Base-by-base conservation (phyloP, 2,797 vertebrate species). In the Scolopax bukidnonensis region DNA sequence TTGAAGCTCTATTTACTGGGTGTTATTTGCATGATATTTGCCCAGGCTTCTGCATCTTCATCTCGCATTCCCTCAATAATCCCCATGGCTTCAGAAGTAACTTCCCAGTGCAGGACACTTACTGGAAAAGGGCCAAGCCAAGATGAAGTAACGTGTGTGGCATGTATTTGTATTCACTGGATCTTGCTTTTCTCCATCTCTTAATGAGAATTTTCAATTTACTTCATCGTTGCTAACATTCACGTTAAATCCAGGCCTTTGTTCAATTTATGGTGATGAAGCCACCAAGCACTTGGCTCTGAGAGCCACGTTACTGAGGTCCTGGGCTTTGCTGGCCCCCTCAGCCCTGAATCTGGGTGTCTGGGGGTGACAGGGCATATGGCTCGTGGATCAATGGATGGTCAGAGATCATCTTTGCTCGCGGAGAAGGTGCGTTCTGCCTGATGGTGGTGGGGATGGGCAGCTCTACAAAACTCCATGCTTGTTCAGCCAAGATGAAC, bases 201-300 rank as follows among this genome's bases (percentile, higher is more conserved):
- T 57, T 15, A 15, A 20, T 4, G 16, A 75, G 53, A 63, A 12
- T 48, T 73, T 56, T 33, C 24, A 3, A 17, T 74, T 43, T 20
- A 20, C 70, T 84, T 81, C 0, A 17, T 23, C 10, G 2, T 50
- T 54, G 28, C 18, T 41, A 20, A 2, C 3, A 6, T 59, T 36
- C 51, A 6, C 0, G 0, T 68, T 16, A 20, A 86, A 41, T 57
- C 33, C 43, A 18, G 61, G 12, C 1, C 0, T 13, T 87, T 25
- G 13, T 78, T 24, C 53, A 12, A 5, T 74, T 74, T 12, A n/a
- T 24, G 19, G 67, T 40, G 75, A 23, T 0, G 0, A 75, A 90
- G 27, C 78, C 27, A 40, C 41, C 48, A 16, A 17, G 1, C 43
- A 0, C 9, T n/a, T 57, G 61, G 50, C 41, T 63, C 63, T 63